Conservation (phyloP, 2,113 vertebrate species). For the Phainopepla nitens region DNA sequence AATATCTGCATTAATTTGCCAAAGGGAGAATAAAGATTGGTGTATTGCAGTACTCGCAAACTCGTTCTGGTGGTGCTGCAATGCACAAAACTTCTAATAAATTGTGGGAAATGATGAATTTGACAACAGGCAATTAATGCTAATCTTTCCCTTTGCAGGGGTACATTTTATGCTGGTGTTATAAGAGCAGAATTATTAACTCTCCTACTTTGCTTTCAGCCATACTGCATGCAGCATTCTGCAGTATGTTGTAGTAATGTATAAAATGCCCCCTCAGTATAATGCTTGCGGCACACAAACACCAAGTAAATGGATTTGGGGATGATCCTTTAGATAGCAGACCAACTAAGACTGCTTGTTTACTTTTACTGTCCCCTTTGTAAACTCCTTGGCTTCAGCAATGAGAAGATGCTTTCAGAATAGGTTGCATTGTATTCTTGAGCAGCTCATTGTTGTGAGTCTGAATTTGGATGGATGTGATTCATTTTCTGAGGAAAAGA, state of each 20-base stretch:
- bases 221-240: neutral
- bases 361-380: neutral
- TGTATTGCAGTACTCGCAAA: conserved; percentile 42
- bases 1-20: conserved; percentile 47
- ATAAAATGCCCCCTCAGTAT: neutral
- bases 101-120: conserved; percentile 49
- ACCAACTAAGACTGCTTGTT: neutral
- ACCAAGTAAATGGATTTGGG: neutral
- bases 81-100: conserved; percentile 53
- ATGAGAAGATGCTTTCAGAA: neutral
- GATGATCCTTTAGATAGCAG: neutral
- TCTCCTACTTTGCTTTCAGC: neutral
- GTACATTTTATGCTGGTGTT: conserved; percentile 41
- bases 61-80: conserved; percentile 42
- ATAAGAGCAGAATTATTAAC: conserved; percentile 18
- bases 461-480: conserved; percentile 44
- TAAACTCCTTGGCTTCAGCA: neutral
- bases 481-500: conserved; percentile 47
- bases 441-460: conserved; percentile 32
- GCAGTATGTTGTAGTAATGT: neutral
- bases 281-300: neutral
- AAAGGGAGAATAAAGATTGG: conserved; percentile 50
- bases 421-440: neutral
- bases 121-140: conserved; percentile 57
- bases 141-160: conserved; percentile 44